phyloP scores from a whole-genome alignment of 2,113 vertebrate species.

The Mobula birostris region DNA sequence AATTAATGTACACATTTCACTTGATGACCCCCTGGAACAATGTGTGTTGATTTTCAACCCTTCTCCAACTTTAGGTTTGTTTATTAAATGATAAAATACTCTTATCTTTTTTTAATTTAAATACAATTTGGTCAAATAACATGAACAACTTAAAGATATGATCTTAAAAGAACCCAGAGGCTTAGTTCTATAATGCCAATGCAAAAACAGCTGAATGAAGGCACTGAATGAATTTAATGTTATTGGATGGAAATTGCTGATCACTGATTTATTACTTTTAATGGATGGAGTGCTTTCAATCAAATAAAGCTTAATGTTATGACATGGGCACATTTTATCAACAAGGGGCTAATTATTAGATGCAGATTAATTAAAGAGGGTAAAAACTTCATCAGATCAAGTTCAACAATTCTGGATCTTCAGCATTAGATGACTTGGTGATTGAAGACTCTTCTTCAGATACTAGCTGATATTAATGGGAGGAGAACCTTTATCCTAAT shows the following conservation, averaged over 20 bases:
- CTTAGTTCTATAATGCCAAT: background rate
- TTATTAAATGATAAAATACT: background rate
- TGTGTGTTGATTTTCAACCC: background rate
- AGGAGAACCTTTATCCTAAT: background rate
- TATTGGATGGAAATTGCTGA: background rate
- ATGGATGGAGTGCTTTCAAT: background rate
- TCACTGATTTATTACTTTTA: background rate
- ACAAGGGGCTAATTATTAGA: too few species aligned
- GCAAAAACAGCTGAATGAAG: background rate
- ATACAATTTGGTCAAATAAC: background rate
- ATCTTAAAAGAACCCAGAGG: background rate
- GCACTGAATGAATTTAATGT: background rate
- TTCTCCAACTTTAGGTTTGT: background rate
- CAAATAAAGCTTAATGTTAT: background rate
- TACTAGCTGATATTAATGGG: background rate
- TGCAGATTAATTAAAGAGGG: too few species aligned
- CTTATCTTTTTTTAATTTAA: background rate
- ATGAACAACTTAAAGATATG: background rate
- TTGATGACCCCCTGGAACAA: constrained; percentile 67
- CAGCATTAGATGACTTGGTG: background rate
- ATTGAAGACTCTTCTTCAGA: background rate
- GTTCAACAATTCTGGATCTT: background rate
- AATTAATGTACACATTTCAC: constrained; percentile 64
- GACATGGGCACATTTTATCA: too few species aligned
- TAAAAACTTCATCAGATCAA: background rate